phyloP scores from a whole-genome alignment of 2,113 vertebrate genomes.

The Gallinago media region DNA sequence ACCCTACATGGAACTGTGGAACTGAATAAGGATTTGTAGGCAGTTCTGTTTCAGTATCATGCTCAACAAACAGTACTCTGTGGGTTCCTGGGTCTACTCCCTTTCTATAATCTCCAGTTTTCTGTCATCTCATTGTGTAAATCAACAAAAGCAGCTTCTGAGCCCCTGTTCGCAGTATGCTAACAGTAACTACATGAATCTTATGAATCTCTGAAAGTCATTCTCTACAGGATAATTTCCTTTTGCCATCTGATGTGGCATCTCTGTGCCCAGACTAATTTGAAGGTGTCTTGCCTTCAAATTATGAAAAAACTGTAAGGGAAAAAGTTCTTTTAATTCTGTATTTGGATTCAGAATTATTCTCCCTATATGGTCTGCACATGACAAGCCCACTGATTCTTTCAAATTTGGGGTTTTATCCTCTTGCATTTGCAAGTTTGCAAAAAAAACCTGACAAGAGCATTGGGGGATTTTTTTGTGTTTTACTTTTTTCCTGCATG shows the following conservation, averaged over 20 bases:
- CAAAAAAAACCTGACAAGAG: not conserved
- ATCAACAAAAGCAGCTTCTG: not conserved
- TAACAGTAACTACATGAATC: not conserved
- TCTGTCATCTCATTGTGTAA: not conserved
- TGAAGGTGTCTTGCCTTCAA: not conserved
- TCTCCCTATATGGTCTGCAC: not conserved
- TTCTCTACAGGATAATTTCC: not conserved
- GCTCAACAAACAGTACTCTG: not conserved
- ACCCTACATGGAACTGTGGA: not conserved
- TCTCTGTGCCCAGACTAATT: not conserved
- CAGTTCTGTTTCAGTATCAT: not conserved
- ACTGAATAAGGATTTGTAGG: not conserved
- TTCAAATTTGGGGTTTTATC: not conserved
- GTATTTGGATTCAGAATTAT: not conserved
- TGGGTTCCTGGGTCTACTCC: not conserved
- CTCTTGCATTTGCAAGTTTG: not conserved
- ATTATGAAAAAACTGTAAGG: not conserved
- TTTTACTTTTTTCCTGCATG: not conserved
- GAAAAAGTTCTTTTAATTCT: not conserved
- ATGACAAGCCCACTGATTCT: not conserved
- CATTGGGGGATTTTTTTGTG: fast-evolving
- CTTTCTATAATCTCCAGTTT: not conserved
- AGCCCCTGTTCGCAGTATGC: not conserved
- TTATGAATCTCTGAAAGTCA: not conserved
- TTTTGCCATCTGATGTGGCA: not conserved